A percentile compares a stretch with the other conserved stretches of the same genome.
These are phyloP conservation scores for Emys orbicularis DNA, from an alignment of 2,797 vertebrate genomes.

Conservation along the genomic window DNA sequence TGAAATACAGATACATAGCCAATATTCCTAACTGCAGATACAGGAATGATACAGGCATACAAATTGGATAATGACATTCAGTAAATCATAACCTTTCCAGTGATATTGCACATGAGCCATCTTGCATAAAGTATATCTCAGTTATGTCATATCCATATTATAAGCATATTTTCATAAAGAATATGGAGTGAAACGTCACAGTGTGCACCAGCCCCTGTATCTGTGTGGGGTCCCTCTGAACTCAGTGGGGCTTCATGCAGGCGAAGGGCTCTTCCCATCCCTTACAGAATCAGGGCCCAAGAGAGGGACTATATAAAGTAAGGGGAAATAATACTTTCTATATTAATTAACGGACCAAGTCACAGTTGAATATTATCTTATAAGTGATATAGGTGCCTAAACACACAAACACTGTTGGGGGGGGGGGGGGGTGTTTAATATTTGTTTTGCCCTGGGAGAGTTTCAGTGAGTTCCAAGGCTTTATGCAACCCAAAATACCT, in stretches of 20 bases:
- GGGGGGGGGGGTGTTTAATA: not conserved
- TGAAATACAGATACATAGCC: too few relatives aligned
- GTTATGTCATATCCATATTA: too few relatives aligned
- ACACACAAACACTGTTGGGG: too few relatives aligned
- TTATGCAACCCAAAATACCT: not conserved
- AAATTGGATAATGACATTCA: too few relatives aligned
- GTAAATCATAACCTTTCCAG: too few relatives aligned
- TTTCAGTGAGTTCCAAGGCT: not conserved
- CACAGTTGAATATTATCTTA: not conserved
- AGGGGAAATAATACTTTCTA: not conserved
- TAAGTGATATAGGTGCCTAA: not conserved
- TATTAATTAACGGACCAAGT: not conserved
- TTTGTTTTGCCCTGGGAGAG: not conserved
- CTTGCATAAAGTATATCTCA: too few relatives aligned
- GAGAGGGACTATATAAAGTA: not conserved
- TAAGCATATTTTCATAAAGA: too few relatives aligned
- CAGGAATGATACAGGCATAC: too few relatives aligned
- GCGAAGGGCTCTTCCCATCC: accelerated
- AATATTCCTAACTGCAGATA: too few relatives aligned
- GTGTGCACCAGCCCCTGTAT: accelerated
- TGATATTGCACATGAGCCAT: too few relatives aligned
- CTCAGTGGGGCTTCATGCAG: accelerated
- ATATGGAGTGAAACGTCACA: too few relatives aligned
- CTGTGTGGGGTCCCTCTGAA: not conserved
- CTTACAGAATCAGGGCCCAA: not conserved